Conservation (phyloP, 2,888 invertebrate genomes). For the Geotrupes spiniger region DNA sequence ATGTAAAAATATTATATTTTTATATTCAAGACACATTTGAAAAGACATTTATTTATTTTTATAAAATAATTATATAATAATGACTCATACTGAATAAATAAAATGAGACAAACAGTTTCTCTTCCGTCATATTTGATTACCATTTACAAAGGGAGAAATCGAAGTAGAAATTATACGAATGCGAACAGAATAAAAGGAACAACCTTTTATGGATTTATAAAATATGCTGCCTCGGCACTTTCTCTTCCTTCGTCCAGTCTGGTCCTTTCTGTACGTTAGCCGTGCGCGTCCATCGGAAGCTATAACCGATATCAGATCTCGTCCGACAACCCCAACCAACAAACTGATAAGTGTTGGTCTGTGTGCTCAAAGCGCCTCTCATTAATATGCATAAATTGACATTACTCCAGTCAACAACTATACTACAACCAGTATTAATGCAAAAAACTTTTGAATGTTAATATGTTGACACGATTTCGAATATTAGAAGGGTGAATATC, state of each 20-base stretch:
- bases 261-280: constrained; percentile 21
- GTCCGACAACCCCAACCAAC: constrained; percentile 22
- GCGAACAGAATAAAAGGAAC: constrained; percentile 8
- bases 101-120: neutral
- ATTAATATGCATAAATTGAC: constrained; percentile 43
- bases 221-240: constrained; percentile 37
- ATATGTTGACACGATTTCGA: constrained; percentile 35
- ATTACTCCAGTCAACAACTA: constrained; percentile 27
- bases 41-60: no score
- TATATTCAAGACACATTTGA: no score
- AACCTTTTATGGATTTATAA: constrained; percentile 37
- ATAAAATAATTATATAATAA: no score
- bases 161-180: constrained; percentile 12
- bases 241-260: constrained; percentile 30
- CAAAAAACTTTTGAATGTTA: constrained; percentile 37
- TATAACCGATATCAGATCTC: constrained; percentile 28
- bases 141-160: constrained; percentile 8
- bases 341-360: constrained; percentile 18
- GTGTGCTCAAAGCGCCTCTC: constrained; percentile 23
- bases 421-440: constrained; percentile 26
- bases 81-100: no score
- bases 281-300: constrained; percentile 24
- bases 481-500: constrained; percentile 28
- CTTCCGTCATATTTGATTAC: constrained; percentile 8
- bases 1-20: no score